These are phyloP conservation scores for Sebastes miniatus DNA, from an alignment of 2,797 vertebrate genomes.

Conservation along the genomic window DNA sequence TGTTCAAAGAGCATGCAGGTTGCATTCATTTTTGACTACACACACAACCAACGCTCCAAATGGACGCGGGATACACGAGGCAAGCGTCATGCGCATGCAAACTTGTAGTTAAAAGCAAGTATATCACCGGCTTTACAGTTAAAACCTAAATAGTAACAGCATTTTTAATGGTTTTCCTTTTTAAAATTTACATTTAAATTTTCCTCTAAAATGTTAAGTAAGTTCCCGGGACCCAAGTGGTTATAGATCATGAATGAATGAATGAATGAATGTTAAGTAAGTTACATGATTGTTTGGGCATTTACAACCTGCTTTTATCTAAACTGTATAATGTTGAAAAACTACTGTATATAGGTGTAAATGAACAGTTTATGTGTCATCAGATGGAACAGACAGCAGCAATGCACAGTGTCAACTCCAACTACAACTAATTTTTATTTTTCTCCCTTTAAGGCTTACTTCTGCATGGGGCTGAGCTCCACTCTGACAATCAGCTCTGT, in stretches of 20 bases:
- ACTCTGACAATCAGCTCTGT: slow-evolving; percentile 96
- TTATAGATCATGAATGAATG: too few relatives aligned
- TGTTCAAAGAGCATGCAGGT: not conserved
- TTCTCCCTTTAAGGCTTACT: slow-evolving; percentile 80
- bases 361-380: not conserved
- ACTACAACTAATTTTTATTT: fast-evolving
- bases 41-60: not conserved
- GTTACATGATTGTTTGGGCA: not conserved
- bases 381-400: not conserved
- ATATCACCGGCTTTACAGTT: not conserved
- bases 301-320: not conserved
- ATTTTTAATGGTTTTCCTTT: too few relatives aligned
- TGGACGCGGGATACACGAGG: not conserved
- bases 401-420: not conserved
- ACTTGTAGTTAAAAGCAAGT: too few relatives aligned
- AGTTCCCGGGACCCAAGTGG: too few relatives aligned
- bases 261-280: not conserved
- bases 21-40: not conserved
- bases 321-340: not conserved
- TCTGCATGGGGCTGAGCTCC: slow-evolving; percentile 99
- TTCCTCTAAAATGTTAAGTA: too few relatives aligned
- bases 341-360: not conserved
- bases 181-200: too few relatives aligned
- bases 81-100: not conserved
- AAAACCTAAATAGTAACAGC: too few relatives aligned